These are phyloP conservation scores for Panagrolaimus sp. DNA, from an alignment of 1,140 invertebrate genomes.

Conservation along the genomic window DNA sequence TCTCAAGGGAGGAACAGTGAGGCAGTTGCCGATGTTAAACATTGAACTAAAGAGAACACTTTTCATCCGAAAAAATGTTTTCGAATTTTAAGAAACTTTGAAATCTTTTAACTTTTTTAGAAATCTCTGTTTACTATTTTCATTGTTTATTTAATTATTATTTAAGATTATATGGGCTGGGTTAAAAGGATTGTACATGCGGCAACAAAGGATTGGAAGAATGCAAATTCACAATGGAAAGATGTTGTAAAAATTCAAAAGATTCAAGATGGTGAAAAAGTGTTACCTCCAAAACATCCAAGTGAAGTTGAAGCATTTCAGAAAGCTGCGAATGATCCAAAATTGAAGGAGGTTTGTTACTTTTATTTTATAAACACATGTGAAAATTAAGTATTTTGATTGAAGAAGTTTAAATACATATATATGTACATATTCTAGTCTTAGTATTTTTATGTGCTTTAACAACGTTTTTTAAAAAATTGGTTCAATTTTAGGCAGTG, in stretches of 20 bases:
- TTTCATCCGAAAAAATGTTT: too few species aligned
- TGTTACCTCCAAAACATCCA: conserved; percentile 27
- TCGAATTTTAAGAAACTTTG: too few species aligned
- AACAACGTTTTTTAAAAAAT: too few species aligned
- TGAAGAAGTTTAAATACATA: too few species aligned
- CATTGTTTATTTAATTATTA: too few species aligned
- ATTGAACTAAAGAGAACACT: too few species aligned
- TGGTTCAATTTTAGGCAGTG: conserved; percentile 27
- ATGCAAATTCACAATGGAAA: conserved; percentile 18
- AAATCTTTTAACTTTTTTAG: too few species aligned
- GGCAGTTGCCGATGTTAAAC: too few species aligned
- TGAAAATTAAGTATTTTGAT: too few species aligned
- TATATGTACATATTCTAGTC: background rate
- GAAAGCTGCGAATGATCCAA: conserved; percentile 16
- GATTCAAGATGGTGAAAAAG: conserved; percentile 21
- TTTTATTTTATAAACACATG: background rate
- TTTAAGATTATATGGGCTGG: conserved; percentile 20
- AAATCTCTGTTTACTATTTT: too few species aligned
- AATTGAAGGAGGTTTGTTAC: conserved; percentile 20
- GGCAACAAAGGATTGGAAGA: background rate
- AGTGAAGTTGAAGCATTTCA: conserved; percentile 24
- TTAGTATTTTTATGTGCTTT: background rate
- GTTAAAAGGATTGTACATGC: conserved; percentile 20
- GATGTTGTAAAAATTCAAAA: conserved; percentile 27
- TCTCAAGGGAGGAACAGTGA: too few species aligned